Percentiles rank a stretch among this genome's conserved stretches.
Conservation (phyloP, 2,113 vertebrate species). For the Notothenia rossii region DNA sequence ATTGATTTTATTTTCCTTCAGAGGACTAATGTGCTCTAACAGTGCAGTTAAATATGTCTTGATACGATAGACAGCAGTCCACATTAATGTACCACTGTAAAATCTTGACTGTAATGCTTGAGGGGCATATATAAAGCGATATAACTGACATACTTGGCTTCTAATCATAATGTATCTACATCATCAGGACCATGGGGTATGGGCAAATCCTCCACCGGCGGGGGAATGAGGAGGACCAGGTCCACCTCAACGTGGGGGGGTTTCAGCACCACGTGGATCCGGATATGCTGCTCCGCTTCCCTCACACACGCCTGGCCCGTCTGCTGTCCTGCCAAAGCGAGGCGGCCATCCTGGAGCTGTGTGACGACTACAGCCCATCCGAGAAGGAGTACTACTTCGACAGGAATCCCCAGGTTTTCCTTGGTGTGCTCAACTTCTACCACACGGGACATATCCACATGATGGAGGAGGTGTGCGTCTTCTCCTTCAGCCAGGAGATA, state of each 20-base stretch:
- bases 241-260: constrained; percentile 96
- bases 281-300: constrained; percentile 91
- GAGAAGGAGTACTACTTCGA: constrained; percentile 98
- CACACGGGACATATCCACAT: constrained; percentile 94
- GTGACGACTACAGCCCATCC: constrained; percentile 93
- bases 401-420: constrained; percentile 93
- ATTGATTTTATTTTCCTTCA: constrained; percentile 63
- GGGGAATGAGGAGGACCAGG: constrained; percentile 88
- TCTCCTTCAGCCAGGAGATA: constrained; percentile 97
- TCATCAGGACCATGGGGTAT: constrained; percentile 93
- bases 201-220: constrained; percentile 92
- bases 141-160: constrained; percentile 14
- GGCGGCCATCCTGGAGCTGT: constrained; percentile 94
- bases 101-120: not conserved
- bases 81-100: constrained; percentile 4
- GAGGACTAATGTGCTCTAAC: constrained; percentile 63
- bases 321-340: constrained; percentile 92
- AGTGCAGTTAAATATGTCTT: constrained; percentile 47
- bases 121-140: not conserved
- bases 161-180: constrained; percentile 14
- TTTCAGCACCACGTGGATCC: constrained; percentile 91
- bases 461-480: constrained; percentile 97
- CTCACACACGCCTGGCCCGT: constrained; percentile 92
- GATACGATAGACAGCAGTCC: constrained; percentile 4
- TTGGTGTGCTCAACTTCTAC: constrained; percentile 96